phyloP scores from a whole-genome alignment of 2,113 vertebrate genomes.

The Upupa epops region DNA sequence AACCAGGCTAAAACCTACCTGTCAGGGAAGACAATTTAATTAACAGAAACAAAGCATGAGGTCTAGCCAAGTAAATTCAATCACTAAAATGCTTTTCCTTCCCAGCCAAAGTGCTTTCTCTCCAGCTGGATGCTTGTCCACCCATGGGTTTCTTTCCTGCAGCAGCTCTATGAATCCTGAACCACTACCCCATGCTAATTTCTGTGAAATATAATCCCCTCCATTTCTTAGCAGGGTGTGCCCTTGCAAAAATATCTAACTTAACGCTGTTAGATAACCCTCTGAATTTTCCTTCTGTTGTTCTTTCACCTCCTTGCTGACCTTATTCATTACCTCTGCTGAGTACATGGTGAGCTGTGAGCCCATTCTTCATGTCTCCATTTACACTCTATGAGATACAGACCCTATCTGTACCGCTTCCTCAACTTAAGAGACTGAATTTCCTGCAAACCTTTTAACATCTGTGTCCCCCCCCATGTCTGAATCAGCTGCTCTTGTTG shows the following conservation, averaged over 20 bases:
- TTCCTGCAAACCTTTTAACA: slow-evolving; percentile 34
- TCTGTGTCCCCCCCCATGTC: not conserved
- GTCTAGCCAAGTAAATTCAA: slow-evolving; percentile 29
- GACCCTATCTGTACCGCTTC: not conserved
- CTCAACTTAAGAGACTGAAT: not conserved
- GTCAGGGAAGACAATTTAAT: slow-evolving; percentile 5
- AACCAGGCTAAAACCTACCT: not conserved
- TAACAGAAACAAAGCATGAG: not conserved
- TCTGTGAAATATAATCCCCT: not conserved
- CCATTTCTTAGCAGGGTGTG: not conserved
- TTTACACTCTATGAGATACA: not conserved
- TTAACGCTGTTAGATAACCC: not conserved
- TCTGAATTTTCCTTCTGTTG: not conserved
- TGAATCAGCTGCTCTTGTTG: slow-evolving; percentile 45
- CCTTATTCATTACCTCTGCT: not conserved
- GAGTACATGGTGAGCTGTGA: not conserved
- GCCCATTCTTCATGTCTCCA: not conserved
- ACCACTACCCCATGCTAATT: not conserved
- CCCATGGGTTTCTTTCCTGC: not conserved
- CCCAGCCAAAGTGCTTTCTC: not conserved
- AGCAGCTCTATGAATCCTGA: not conserved
- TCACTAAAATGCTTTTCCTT: not conserved
- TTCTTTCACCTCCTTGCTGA: not conserved
- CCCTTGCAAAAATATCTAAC: not conserved
- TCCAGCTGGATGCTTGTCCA: slow-evolving; percentile 2